Percentiles rank a stretch among this genome's conserved stretches.
These are phyloP conservation scores for Tapirus terrestris DNA, from an alignment of 2,113 vertebrate genomes.

Conservation along the genomic window DNA sequence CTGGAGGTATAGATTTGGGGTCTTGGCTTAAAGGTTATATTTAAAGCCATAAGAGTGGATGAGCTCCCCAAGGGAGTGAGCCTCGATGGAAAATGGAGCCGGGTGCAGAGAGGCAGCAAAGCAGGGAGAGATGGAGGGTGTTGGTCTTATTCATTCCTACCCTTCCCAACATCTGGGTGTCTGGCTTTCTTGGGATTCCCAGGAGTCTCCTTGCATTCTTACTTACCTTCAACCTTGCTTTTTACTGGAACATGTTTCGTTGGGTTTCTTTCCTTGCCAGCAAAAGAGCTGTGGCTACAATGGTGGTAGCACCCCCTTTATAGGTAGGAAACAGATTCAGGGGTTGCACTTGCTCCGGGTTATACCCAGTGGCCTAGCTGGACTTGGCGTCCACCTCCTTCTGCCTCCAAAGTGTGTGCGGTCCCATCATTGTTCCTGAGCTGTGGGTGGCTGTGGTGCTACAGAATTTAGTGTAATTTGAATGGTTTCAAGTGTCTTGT, in stretches of 20 bases:
- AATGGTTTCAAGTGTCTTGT: not conserved
- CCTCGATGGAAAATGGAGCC: rapidly evolving
- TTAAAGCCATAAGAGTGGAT: not conserved
- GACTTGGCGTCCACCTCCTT: not conserved
- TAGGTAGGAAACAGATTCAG: not conserved
- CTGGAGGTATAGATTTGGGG: not conserved
- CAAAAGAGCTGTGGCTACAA: not conserved
- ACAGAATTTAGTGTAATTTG: not conserved
- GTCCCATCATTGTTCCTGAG: not conserved
- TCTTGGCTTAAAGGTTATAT: not conserved
- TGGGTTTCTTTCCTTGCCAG: not conserved
- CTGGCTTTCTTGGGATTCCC: not conserved
- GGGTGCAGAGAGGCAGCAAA: not conserved
- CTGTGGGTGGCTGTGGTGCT: not conserved
- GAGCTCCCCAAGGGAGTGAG: not conserved
- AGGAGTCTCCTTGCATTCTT: not conserved
- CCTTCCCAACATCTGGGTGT: not conserved
- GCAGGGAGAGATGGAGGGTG: rapidly evolving
- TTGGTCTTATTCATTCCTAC: not conserved
- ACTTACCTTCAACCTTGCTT: not conserved
- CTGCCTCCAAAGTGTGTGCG: not conserved
- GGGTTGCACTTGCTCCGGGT: not conserved
- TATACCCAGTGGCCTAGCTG: not conserved
- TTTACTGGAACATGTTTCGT: not conserved
- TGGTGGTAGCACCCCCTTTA: not conserved